Percentiles rank a stretch among this genome's conserved stretches.
phyloP scores from a whole-genome alignment of 2,113 vertebrate genomes.

The Mixornis gularis region DNA sequence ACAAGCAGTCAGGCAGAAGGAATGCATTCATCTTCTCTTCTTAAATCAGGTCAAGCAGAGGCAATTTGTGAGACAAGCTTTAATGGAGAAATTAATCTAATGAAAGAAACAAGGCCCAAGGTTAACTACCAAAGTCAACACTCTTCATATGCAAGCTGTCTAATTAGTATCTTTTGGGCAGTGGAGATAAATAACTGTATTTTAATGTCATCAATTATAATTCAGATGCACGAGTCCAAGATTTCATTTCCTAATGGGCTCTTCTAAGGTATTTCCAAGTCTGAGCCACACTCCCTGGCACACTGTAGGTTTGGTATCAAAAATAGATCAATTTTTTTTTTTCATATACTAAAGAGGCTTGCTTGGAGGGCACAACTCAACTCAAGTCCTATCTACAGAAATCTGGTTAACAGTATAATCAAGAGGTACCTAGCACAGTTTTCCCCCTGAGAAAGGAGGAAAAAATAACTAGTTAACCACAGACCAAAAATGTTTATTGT shows the following conservation, averaged over 20 bases:
- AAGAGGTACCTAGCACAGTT: neutral
- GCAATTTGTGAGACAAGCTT: neutral
- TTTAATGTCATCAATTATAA: neutral
- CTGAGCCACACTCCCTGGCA: neutral
- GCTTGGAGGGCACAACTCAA: neutral
- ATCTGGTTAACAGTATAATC: neutral
- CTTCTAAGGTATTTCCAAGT: neutral
- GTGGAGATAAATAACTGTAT: neutral
- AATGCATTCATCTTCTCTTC: neutral
- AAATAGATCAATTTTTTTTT: neutral
- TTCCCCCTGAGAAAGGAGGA: neutral
- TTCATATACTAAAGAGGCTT: neutral
- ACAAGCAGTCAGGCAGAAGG: neutral
- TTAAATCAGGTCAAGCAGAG: neutral
- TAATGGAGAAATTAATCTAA: conserved; percentile 27
- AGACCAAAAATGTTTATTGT: neutral
- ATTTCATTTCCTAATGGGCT: conserved; percentile 33
- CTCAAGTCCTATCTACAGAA: neutral
- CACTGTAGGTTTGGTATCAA: neutral
- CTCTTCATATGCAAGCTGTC: neutral
- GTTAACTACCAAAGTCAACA: conserved; percentile 6
- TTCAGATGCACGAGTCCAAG: neutral
- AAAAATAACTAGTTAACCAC: neutral
- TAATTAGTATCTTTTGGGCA: neutral
- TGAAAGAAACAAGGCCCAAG: conserved; percentile 5